phyloP scores from a whole-genome alignment of 2,797 vertebrate genomes.

The Clamator glandarius region DNA sequence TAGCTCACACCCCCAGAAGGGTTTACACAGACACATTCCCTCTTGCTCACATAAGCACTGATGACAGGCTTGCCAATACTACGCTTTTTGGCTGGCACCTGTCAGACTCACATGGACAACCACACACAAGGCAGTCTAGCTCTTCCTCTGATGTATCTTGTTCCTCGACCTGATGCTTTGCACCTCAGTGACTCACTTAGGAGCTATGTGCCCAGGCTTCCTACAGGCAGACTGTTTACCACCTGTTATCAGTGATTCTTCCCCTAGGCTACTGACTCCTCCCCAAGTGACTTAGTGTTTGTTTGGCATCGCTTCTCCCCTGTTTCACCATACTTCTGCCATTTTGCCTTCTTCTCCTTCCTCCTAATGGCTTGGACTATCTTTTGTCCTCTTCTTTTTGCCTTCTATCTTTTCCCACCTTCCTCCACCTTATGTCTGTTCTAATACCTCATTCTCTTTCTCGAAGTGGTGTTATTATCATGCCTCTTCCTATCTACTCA shows the following conservation, averaged over 20 bases:
- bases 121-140: background rate
- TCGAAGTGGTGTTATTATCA: background rate
- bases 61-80: background rate
- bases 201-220: background rate
- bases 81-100: background rate
- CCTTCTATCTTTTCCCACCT: background rate
- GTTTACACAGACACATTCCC: background rate
- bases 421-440: background rate
- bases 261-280: background rate
- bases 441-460: background rate
- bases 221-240: background rate
- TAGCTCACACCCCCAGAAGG: background rate
- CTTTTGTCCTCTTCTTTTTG: background rate
- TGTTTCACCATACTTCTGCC: background rate
- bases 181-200: background rate
- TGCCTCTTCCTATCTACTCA: background rate
- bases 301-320: background rate
- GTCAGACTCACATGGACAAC: fast-evolving
- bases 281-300: background rate
- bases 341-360: background rate
- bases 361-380: background rate
- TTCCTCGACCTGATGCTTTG: background rate
- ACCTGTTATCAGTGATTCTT: background rate
- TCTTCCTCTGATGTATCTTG: background rate
- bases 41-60: background rate